Conservation (phyloP, 2,888 invertebrate genomes). For the Cotesia congregata region DNA sequence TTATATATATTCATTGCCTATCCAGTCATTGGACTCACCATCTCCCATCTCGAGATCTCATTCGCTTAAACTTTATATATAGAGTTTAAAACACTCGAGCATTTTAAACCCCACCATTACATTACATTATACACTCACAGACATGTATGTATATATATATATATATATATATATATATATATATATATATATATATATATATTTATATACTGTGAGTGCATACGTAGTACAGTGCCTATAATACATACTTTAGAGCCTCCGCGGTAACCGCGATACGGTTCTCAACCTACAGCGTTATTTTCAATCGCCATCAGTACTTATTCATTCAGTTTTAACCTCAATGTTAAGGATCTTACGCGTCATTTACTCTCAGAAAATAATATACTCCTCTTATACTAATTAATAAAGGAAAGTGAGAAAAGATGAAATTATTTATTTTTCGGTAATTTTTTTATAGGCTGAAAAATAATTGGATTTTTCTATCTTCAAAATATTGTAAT, state of each 20-base stretch:
- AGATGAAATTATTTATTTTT: too few species aligned
- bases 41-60: background rate
- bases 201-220: background rate
- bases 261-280: slow-evolving; percentile 21
- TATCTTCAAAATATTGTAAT: too few species aligned
- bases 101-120: background rate
- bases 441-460: too few species aligned
- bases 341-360: background rate
- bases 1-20: slow-evolving; percentile 24
- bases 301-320: slow-evolving; percentile 2
- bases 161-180: background rate
- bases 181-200: too few species aligned
- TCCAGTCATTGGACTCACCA: slow-evolving; percentile 30
- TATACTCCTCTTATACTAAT: too few species aligned
- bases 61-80: background rate
- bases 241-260: background rate
- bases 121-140: background rate
- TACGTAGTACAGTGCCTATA: background rate
- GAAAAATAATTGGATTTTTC: too few species aligned
- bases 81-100: background rate
- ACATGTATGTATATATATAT: too few species aligned
- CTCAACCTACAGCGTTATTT: slow-evolving; percentile 12
- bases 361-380: background rate
- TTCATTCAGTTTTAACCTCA: background rate
- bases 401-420: too few species aligned